A percentile compares a stretch with the other conserved stretches of the same genome.
Conservation (phyloP, 2,797 vertebrate species). For the Alca torda region DNA sequence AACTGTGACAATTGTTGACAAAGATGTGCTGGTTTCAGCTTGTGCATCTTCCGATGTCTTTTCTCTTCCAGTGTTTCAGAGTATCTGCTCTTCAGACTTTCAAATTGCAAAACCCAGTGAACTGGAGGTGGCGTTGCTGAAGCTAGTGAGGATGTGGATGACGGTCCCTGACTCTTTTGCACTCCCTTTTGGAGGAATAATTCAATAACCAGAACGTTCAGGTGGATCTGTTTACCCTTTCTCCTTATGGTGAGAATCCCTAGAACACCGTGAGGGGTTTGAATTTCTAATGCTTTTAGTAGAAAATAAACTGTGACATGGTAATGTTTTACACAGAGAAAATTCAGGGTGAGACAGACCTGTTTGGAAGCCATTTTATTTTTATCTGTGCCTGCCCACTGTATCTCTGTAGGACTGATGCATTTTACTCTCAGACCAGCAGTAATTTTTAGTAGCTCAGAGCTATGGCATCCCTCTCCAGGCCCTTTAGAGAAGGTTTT, state of each 20-base stretch:
- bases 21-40: neutral
- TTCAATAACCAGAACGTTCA: neutral
- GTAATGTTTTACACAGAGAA: neutral
- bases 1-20: neutral
- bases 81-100: neutral
- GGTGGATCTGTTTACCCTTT: neutral
- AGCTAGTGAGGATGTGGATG: neutral
- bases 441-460: neutral
- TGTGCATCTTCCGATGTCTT: neutral
- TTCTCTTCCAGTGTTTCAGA: neutral
- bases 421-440: neutral
- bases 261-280: neutral
- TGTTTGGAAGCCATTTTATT: neutral
- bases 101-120: neutral
- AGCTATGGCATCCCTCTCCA: neutral
- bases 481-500: neutral
- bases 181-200: neutral
- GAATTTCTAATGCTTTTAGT: neutral
- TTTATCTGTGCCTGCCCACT: neutral
- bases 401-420: neutral
- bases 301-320: neutral
- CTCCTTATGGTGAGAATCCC: neutral
- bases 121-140: neutral
- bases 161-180: neutral
- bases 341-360: rapidly evolving